Base-by-base conservation (phyloP, 2,797 vertebrate genomes). In the Gallinago nigripennis region DNA sequence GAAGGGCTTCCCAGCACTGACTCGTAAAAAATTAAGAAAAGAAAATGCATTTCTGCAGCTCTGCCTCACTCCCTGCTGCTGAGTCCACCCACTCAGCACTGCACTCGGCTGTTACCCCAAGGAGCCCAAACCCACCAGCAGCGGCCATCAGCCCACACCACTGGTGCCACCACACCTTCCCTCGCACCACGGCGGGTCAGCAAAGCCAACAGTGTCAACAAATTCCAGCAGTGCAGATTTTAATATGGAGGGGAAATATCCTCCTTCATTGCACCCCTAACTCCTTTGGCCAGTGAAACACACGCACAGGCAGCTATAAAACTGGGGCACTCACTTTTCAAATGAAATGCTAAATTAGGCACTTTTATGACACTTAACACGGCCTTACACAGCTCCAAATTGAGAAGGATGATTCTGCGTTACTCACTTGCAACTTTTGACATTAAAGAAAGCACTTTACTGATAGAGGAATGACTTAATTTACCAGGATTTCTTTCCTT, bases 111-210 rank as follows among this genome's bases (percentile, higher is more conserved):
- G 35, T 21, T 24, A 25, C 17, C 24, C 53, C 50, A 11, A 8
- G 54, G 14, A 72, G 19, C 33, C 46, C 41, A 66, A 60, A 37
- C 6, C 23, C 76, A 14, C 2, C 17, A 6, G 18, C 81, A 35
- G 37, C 18, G 37, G 15, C 37, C 25, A 8, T 0, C 3, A 33
- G 7, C 10, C 7, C 1, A 21, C 64, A 28, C 4, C 25, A 9
- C 31, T 1, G 3, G 27, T 12, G 56, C 41, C 61, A n/a, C 3
- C n/a, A 4, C 1, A 0, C 12, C 1, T 10, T 6, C 39, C 71
- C 60, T 35, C 8, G 4, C 9, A 5, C 3, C 66, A 12, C 0
- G 1, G 65, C 0, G 0, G 14, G 25, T 13, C 2, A 1, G 77
- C 73, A 84, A 66, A 86, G 66, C 35, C 91, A 64, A 18, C 15